Conservation (phyloP, 2,797 vertebrate species). For the Coreius guichenoti region DNA sequence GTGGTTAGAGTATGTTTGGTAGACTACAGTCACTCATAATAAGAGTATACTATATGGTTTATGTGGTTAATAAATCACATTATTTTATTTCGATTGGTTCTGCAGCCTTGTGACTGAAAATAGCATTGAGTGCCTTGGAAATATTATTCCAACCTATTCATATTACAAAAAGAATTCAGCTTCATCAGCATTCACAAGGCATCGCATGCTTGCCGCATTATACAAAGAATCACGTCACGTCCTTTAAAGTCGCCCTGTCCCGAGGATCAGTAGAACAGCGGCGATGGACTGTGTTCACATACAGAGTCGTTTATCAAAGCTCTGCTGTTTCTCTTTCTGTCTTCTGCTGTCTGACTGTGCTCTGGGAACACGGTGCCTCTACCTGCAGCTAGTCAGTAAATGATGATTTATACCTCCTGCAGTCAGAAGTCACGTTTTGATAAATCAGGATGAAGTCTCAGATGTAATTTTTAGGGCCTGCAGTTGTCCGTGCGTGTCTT, state of each 20-base stretch:
- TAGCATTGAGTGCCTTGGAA: slow-evolving; percentile 1
- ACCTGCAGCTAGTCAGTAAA: slow-evolving; percentile 61
- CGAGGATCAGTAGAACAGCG: slow-evolving; percentile 43
- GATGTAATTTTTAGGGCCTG: slow-evolving; percentile 65
- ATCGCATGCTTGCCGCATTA: not conserved
- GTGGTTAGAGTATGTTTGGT: not conserved
- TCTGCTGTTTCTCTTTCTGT: slow-evolving; percentile 43
- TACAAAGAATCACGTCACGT: slow-evolving; percentile 27
- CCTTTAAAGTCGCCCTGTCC: slow-evolving; percentile 48
- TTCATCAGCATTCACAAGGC: slow-evolving; percentile 21
- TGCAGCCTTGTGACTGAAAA: not conserved
- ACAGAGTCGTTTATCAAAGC: slow-evolving; percentile 51
- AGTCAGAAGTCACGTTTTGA: slow-evolving; percentile 60
- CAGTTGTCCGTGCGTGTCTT: slow-evolving; percentile 60
- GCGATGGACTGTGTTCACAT: slow-evolving; percentile 15
- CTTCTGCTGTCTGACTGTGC: slow-evolving; percentile 16
- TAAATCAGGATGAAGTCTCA: slow-evolving; percentile 65
- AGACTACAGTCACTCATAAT: not conserved
- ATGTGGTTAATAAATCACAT: not conserved
- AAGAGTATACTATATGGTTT: not conserved
- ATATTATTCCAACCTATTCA: not conserved
- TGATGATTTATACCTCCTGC: slow-evolving; percentile 65
- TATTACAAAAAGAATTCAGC: slow-evolving; percentile 24
- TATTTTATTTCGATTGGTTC: not conserved
- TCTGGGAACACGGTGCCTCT: slow-evolving; percentile 46